phyloP scores from a whole-genome alignment of 2,113 vertebrate species.

The Cichladusa arquata region DNA sequence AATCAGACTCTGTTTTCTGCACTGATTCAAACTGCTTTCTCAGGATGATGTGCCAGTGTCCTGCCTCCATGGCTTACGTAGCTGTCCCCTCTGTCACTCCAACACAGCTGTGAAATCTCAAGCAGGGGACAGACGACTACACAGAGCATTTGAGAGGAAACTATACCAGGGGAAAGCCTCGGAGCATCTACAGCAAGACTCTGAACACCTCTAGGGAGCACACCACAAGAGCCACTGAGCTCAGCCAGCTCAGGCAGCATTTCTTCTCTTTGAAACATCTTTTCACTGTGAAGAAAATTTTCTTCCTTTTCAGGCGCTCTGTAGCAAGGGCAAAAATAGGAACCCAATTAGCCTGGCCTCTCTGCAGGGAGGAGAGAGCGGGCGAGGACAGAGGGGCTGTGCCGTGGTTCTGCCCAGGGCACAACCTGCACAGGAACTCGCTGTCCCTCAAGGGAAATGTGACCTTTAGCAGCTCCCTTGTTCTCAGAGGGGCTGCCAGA shows the following conservation, averaged over 20 bases:
- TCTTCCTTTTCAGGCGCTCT: conserved; percentile 29
- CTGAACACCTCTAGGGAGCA: not conserved
- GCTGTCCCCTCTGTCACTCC: not conserved
- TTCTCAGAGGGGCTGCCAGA: not conserved
- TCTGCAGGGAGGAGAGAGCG: not conserved
- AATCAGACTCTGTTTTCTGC: conserved; percentile 22
- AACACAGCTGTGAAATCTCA: not conserved
- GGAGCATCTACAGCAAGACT: not conserved
- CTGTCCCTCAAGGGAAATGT: not conserved
- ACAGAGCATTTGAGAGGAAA: not conserved
- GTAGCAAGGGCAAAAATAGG: conserved; percentile 35
- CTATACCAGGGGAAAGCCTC: not conserved
- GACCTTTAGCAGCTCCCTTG: not conserved
- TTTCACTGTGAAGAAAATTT: not conserved
- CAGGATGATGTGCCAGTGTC: not conserved
- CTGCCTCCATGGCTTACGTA: rapidly evolving
- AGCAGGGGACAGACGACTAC: not conserved
- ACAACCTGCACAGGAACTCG: not conserved
- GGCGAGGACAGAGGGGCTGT: not conserved
- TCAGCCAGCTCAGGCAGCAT: not conserved
- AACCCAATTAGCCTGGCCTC: not conserved
- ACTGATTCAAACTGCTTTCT: not conserved
- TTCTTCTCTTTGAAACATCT: not conserved
- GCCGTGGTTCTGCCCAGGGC: not conserved
- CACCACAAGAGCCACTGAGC: not conserved